Evolutionary conservation across 2,797 vertebrate genomes (phyloP).

Genomic region (Aulostomus chinensis): DNA sequence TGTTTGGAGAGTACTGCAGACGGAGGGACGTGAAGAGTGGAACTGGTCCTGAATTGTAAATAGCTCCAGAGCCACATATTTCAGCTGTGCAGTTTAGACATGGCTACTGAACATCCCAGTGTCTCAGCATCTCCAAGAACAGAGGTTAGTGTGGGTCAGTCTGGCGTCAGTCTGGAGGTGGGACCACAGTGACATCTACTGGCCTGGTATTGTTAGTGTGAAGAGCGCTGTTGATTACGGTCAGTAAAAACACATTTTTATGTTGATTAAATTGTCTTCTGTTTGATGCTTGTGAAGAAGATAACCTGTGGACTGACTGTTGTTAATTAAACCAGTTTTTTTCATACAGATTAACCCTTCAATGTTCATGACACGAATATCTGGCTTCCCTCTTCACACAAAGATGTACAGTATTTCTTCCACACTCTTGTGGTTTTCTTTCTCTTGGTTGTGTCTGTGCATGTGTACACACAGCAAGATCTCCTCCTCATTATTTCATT

Average conservation of each 20-base stretch:
- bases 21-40: conserved; percentile 24
- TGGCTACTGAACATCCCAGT: too few species aligned
- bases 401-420: too few species aligned
- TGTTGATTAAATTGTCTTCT: too few species aligned
- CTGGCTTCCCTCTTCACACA: too few species aligned
- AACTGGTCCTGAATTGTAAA: conserved; percentile 69
- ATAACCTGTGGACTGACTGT: too few species aligned
- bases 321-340: too few species aligned
- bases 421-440: neutral
- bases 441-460: too few species aligned
- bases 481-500: neutral
- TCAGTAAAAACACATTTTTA: neutral
- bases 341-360: too few species aligned
- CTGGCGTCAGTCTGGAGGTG: conserved; percentile 24
- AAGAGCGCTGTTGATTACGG: neutral
- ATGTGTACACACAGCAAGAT: conserved; percentile 21
- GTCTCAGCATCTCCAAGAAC: too few species aligned
- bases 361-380: too few species aligned
- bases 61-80: conserved; percentile 46
- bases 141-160: conserved; percentile 15
- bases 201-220: conserved; percentile 28
- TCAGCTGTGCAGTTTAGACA: conserved; percentile 52
- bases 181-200: conserved; percentile 83
- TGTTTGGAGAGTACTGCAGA: conserved; percentile 59
- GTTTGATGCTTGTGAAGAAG: too few species aligned